Percentiles rank a stretch among this genome's conserved stretches.
phyloP scores from a whole-genome alignment of 2,113 vertebrate species.

The Galbula dea region DNA sequence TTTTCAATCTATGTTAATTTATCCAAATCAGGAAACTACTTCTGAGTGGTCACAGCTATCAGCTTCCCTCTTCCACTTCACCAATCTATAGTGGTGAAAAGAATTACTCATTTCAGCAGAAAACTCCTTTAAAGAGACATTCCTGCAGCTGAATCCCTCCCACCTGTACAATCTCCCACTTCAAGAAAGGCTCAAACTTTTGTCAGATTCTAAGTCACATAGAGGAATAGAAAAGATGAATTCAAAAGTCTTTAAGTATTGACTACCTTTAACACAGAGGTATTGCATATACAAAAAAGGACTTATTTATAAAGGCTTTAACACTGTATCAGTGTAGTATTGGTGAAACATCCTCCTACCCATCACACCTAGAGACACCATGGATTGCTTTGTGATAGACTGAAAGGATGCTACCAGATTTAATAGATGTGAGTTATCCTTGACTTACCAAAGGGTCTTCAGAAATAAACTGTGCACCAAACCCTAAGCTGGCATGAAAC shows the following conservation, averaged over 20 bases:
- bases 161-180: background rate
- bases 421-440: background rate
- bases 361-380: background rate
- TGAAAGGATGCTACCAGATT: background rate
- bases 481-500: background rate
- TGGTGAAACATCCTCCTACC: background rate
- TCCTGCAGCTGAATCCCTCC: background rate
- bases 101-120: background rate
- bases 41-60: background rate
- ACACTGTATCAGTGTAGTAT: background rate
- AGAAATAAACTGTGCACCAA: background rate
- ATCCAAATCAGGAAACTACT: background rate
- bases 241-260: background rate
- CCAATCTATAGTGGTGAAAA: background rate
- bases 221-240: background rate
- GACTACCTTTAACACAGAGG: background rate
- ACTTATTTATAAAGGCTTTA: background rate
- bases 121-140: background rate
- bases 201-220: fast-evolving
- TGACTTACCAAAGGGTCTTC: background rate
- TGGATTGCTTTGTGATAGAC: background rate
- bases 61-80: background rate
- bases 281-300: background rate
- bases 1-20: background rate
- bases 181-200: background rate